Percentiles rank a stretch among this genome's conserved stretches.
Conservation (phyloP, 2,113 vertebrate genomes). For the Morone chrysops region DNA sequence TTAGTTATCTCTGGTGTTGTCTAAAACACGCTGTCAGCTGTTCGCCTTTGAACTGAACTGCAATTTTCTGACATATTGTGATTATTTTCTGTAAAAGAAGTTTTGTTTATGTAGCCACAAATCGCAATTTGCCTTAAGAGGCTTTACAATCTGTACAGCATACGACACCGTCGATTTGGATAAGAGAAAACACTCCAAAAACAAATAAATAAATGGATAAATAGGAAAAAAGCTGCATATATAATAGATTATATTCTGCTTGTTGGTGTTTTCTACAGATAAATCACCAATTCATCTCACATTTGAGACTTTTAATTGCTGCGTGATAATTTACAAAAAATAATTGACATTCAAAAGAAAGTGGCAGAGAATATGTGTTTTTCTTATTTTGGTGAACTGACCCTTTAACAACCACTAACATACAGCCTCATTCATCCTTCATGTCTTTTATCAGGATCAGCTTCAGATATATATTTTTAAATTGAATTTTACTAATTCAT, state of each 20-base stretch:
- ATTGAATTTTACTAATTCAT: conserved; percentile 2
- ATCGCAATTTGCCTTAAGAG: too few species aligned
- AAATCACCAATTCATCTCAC: not conserved
- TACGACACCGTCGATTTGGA: too few species aligned
- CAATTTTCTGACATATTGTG: not conserved
- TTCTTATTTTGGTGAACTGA: conserved; percentile 20
- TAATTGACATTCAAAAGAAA: not conserved
- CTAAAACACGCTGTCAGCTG: not conserved
- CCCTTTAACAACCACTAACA: conserved; percentile 6
- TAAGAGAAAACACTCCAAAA: too few species aligned
- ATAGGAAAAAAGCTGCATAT: too few species aligned
- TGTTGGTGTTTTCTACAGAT: not conserved
- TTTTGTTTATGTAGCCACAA: too few species aligned
- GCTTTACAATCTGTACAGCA: too few species aligned
- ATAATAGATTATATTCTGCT: not conserved
- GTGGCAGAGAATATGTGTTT: not conserved
- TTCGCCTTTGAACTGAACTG: not conserved
- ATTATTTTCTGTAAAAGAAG: conserved; percentile 2
- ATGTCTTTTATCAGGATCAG: not conserved
- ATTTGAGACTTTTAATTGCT: not conserved
- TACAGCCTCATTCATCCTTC: not conserved
- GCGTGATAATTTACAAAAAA: too few species aligned
- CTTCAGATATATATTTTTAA: not conserved
- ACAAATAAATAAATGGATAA: too few species aligned
- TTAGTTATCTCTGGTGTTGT: not conserved